Base-by-base conservation (phyloP, 2,113 vertebrate species). In the Chlamydotis undulata region DNA sequence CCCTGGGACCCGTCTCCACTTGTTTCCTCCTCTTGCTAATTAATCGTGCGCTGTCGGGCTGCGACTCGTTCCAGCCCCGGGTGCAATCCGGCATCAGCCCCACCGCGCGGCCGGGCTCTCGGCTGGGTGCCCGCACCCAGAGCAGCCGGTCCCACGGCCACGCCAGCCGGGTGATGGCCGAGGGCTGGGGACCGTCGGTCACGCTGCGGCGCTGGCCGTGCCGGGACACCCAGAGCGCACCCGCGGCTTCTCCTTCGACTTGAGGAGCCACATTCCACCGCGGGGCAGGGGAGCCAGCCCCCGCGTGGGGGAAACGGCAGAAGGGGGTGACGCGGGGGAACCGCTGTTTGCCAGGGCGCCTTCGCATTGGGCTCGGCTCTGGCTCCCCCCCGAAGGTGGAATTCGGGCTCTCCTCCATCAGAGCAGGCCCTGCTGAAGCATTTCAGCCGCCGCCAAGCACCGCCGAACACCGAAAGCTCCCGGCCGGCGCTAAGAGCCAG, bases 221-320 rank as follows among this genome's bases (percentile, higher is more conserved):
- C 5, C 6, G 33, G 69, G 94, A 83, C 68, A 33, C 64, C 77
- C 57, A 6, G 25, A 3, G 1, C 3, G 4, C 8, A 76, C 18
- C 89, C 35, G 12, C 4, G 0, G 31, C 85, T 43, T n/a, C 77
- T 39, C 29, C 59, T 29, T 2, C 4, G 6, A 73, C 86, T 37
- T 3, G 65, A 71, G 94, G 29, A 94, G 94, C 81, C 90, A 1
- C 87, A 35, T 65, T 85, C 78, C 90, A 33, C 2, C 0, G 67
- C 63, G 1, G 71, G 73, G 87, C 79, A 75, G 76, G 70, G 70
- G 47, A 78, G 26, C 11, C 57, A 7, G 49, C 16, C 67, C 55
- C 2, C 0, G 0, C 5, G 4, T 3, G 37, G 59, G 49, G 71
- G 31, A 60, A 52, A 16, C 1, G 6, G 71, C 55, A 5, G 0